phyloP scores from a whole-genome alignment of 1,140 invertebrate genomes.

The Tetramorium simillimum region DNA sequence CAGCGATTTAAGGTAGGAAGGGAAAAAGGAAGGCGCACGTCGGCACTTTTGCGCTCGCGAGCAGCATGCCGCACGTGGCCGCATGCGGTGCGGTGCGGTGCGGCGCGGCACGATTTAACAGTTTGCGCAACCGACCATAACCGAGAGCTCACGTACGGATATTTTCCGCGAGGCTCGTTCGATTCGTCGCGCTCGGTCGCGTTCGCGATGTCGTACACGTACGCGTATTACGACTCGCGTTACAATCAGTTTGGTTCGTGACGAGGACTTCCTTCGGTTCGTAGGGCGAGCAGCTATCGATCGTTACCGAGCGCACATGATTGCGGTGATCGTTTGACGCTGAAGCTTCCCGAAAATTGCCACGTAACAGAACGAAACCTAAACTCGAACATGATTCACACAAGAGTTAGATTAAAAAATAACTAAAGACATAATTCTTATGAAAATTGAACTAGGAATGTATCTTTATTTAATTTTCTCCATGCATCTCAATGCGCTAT shows the following conservation, averaged over 20 bases:
- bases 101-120: conserved; percentile 3
- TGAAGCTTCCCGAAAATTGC: conserved; percentile 20
- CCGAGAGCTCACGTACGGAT: conserved; percentile 30
- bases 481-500: neutral
- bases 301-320: conserved; percentile 34
- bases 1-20: conserved; percentile 25
- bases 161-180: conserved; percentile 18
- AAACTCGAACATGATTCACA: neutral
- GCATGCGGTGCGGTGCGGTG: neutral
- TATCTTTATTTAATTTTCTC: neutral
- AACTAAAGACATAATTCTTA: neutral
- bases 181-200: conserved; percentile 23
- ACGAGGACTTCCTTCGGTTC: conserved; percentile 10
- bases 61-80: neutral
- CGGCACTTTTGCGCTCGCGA: conserved; percentile 34
- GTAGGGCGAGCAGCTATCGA: neutral
- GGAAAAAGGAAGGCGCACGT: neutral
- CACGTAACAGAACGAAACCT: neutral
- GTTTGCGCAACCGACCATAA: conserved; percentile 19
- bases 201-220: conserved; percentile 63
- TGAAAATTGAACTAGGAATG: neutral
- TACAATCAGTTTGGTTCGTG: conserved; percentile 68
- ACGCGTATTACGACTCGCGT: conserved; percentile 62
- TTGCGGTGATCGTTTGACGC: neutral
- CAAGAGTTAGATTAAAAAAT: neutral